Percentiles rank a stretch among this genome's conserved stretches.
These are phyloP conservation scores for Acropternis orthonyx DNA, from an alignment of 2,797 vertebrate species.

Conservation along the genomic window DNA sequence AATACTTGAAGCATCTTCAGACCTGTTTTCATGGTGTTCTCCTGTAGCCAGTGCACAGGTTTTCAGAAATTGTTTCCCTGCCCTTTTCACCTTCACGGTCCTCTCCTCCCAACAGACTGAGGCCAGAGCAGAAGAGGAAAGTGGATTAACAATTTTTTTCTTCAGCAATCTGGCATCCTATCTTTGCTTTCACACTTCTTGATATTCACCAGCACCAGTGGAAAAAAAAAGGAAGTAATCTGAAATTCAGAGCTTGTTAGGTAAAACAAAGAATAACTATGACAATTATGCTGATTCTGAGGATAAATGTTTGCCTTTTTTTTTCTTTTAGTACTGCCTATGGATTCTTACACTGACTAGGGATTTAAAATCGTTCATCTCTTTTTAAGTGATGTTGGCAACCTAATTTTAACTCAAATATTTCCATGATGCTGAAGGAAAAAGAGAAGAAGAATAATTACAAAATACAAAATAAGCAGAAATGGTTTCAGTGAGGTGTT, in stretches of 20 bases:
- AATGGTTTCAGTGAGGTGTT: constrained; percentile 58
- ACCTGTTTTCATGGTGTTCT: neutral
- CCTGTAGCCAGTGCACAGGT: neutral
- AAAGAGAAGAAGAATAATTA: constrained; percentile 23
- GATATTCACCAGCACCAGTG: neutral
- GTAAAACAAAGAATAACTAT: constrained; percentile 20
- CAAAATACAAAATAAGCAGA: constrained; percentile 47
- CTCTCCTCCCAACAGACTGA: neutral
- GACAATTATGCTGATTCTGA: constrained; percentile 31
- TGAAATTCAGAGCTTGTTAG: constrained; percentile 16
- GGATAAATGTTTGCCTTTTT: neutral
- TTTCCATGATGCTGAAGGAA: neutral
- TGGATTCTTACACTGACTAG: constrained; percentile 1
- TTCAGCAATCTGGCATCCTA: neutral
- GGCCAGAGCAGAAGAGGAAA: neutral
- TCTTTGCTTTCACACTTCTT: neutral
- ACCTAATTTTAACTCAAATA: constrained; percentile 37
- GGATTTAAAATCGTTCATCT: constrained; percentile 32
- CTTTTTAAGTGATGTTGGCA: constrained; percentile 44
- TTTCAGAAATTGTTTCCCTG: constrained; percentile 27
- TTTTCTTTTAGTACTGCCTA: neutral
- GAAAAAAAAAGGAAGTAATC: neutral
- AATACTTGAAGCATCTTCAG: neutral
- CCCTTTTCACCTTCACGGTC: neutral
- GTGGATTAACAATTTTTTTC: neutral